Base-by-base conservation (phyloP, 30 jellyfish, hydroid and myxozoan genomes). In the Turritopsis rubra region DNA sequence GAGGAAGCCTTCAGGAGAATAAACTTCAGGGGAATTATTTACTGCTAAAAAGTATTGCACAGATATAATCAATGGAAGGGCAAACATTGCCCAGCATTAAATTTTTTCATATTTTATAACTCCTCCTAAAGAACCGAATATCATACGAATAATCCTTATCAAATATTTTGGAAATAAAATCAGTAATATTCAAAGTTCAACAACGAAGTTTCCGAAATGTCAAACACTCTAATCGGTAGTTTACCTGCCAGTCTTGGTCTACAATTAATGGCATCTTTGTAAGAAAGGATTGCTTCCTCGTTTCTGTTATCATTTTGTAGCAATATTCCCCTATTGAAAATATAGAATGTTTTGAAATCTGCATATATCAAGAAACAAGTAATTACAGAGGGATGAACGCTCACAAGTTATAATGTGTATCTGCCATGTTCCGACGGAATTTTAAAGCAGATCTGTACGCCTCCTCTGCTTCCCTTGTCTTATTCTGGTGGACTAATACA, bases 241-340 rank as follows among this genome's bases (percentile, higher is more conserved):
- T 73, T 87, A 91, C 98, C 87, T 28, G 98, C 98, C 9, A 91
- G 87, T 8, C 84, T 60, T 54, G 98, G 98, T 31, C 98, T 75
- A 84, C 84, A 91, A 20, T 60, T 27, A 31, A 91, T 87, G 18
- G 98, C 98, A 73, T 79, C 91, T 41, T 81, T 79, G 74, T 91
- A 91, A 17, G 85, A 73, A 22, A 29, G 72, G 8, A 84, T 75
- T 20, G 98, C 91, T 81, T 91, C 96, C 8, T 91, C 87, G 23
- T 21, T 83, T 23, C 96, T 54, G 29, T 87, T 71, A 66, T 30
- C 41, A 24, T 91, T 85, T 81, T 91, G 98, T 9, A 83, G 74
- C 75, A 91, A 72, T 28, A 87, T 87, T 13, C 98, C 98, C 73
- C 98, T 91, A 86, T 73, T 13, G 60, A 41, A 41, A 41, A 3